Conservation (phyloP, 2,113 vertebrate species). For the Zosterops pallidus region DNA sequence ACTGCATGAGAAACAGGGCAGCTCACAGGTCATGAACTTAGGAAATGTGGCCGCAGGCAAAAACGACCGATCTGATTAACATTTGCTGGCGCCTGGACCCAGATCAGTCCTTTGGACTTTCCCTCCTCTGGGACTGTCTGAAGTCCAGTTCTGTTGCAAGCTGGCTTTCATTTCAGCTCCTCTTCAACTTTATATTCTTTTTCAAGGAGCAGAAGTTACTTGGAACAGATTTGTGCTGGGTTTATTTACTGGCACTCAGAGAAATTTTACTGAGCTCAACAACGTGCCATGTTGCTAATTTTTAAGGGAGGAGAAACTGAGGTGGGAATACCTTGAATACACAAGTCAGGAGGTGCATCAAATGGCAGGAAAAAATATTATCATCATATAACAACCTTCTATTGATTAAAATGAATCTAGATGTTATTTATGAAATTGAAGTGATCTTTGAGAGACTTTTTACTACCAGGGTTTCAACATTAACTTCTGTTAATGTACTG, state of each 20-base stretch:
- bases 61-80: background rate
- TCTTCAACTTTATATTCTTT: background rate
- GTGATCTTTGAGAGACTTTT: background rate
- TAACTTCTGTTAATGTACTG: background rate
- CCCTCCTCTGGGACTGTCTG: background rate
- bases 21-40: background rate
- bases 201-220: background rate
- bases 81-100: background rate
- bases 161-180: background rate
- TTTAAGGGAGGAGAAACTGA: background rate
- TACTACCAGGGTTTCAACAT: background rate
- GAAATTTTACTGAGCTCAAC: background rate
- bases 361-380: background rate
- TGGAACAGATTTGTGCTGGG: background rate
- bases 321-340: background rate
- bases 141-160: background rate
- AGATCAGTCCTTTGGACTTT: background rate
- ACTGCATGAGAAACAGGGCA: background rate
- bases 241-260: background rate
- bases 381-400: background rate
- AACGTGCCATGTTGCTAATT: background rate
- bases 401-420: background rate
- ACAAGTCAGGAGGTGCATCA: background rate
- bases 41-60: accelerated
- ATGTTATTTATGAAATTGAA: background rate